A percentile compares a stretch with the other conserved stretches of the same genome.
Evolutionary conservation across 1,140 invertebrate genomes (phyloP).

Genomic region (Drosophila ohnishii): DNA sequence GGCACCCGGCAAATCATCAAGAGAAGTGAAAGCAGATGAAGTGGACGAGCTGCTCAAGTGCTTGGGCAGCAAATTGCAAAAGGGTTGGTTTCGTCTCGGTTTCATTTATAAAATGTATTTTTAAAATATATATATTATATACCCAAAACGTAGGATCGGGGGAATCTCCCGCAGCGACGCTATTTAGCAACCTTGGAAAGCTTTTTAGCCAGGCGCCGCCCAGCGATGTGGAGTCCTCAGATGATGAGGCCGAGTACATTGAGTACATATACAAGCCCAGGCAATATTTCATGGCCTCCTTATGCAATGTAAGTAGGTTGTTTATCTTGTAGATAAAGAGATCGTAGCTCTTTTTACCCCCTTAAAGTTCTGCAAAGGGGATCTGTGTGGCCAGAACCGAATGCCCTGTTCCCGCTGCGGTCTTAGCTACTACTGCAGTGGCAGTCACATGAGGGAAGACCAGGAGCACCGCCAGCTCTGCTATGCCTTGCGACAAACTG

Average conservation of each 20-base stretch:
- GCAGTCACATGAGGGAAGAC: conserved; percentile 83
- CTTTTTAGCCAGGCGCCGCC: conserved; percentile 67
- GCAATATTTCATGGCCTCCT: conserved; percentile 72
- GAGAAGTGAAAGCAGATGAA: conserved; percentile 24
- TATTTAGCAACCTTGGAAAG: conserved; percentile 71
- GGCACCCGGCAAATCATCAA: not conserved
- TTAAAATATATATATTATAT: not conserved
- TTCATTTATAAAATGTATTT: not conserved
- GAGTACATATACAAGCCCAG: conserved; percentile 80
- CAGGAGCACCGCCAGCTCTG: conserved; percentile 84
- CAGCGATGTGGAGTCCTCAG: conserved; percentile 68
- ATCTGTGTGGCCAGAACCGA: conserved; percentile 46
- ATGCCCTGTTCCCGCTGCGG: conserved; percentile 83
- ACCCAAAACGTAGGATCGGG: conserved; percentile 18
- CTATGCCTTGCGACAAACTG: conserved; percentile 69
- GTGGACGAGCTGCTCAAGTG: conserved; percentile 53
- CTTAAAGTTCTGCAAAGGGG: conserved; percentile 61
- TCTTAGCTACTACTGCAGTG: conserved; percentile 85
- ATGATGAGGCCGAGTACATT: conserved; percentile 78
- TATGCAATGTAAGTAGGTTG: conserved; percentile 74
- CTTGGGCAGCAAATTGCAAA: conserved; percentile 59
- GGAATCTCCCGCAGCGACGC: conserved; percentile 42
- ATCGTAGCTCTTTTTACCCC: not conserved
- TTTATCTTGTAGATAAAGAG: not conserved
- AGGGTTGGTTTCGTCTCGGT: conserved; percentile 27